Base-by-base conservation (phyloP, 2,113 vertebrate species). In the Passer domesticus region DNA sequence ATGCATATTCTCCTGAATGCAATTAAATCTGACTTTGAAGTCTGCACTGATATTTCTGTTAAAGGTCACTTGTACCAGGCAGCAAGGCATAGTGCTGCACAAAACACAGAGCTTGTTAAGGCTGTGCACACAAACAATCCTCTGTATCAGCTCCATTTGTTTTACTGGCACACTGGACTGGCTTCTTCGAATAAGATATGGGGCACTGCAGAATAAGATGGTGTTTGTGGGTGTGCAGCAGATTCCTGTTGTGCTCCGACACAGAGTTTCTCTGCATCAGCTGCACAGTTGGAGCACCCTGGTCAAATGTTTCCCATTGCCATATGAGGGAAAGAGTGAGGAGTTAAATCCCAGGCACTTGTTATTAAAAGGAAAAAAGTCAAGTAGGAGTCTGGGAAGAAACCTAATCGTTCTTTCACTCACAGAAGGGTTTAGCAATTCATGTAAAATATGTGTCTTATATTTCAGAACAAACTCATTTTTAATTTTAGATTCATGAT, bases 381-480 rank as follows among this genome's bases (percentile, higher is more conserved):
- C 37, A 92, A 9, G 77, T 75, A 50, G 35, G 43, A 83, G 47
- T 83, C 90, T 94, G 75, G 60, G 53, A 97, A 94, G 94, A 95
- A 95, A 96, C 13, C 9, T 52, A 46, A 94, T 72, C 73, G 52
- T n/a, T 49, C 27, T 92, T 89, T 83, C 53, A 63, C 35, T 82
- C 78, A 76, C 31, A 52, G 78, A 88, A 78, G 58, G 15, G 58
- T 91, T 96, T 87, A 93, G 83, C 66, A 95, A 88, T 84, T 82
- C 10, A 28, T 66, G 24, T 81, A 75, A 85, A 69, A 74, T 56
- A 69, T 19, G 31, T 75, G 75, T 89, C 83, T 87, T 73, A 44
- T 68, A 77, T 91, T 89, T 89, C 91, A 92, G 92, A 75, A 53
- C 23, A 86, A 84, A 79, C 44, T 82, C 0, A 62, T 88, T 92